phyloP scores from a whole-genome alignment of 2,797 vertebrate species.

The Phylloscopus collybita region DNA sequence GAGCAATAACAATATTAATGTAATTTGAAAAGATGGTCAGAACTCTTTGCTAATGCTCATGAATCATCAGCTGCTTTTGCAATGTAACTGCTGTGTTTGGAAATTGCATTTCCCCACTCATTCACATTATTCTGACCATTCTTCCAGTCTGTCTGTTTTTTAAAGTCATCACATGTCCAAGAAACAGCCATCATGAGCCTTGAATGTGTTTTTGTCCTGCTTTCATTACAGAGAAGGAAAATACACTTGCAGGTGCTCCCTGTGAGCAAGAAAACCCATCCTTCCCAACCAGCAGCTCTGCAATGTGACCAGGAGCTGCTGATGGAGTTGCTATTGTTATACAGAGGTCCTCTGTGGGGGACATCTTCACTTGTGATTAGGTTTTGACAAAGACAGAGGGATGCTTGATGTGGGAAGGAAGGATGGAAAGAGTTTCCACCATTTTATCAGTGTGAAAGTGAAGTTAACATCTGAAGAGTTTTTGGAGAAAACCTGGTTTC shows the following conservation, averaged over 20 bases:
- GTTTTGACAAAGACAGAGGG: constrained; percentile 76
- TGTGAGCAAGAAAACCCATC: constrained; percentile 23
- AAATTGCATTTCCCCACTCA: constrained; percentile 28
- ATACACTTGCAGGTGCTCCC: background rate
- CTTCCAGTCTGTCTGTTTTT: background rate
- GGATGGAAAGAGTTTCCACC: constrained; percentile 16
- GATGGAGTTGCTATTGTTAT: constrained; percentile 74
- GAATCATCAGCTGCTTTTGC: constrained; percentile 10
- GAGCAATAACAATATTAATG: constrained; percentile 31
- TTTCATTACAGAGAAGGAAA: constrained; percentile 7
- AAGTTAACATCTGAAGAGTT: constrained; percentile 70
- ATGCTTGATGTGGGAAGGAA: constrained; percentile 57
- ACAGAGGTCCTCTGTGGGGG: constrained; percentile 69
- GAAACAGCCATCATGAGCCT: constrained; percentile 3
- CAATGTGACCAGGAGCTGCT: constrained; percentile 39
- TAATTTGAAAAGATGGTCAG: constrained; percentile 32
- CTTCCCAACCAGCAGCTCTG: constrained; percentile 20
- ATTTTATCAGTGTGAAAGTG: constrained; percentile 67
- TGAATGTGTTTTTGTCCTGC: background rate
- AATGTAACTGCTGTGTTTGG: background rate
- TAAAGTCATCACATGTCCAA: background rate
- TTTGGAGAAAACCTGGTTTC: constrained; percentile 37
- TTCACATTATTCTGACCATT: background rate
- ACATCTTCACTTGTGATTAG: constrained; percentile 78
- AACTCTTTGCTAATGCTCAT: constrained; percentile 2